These are phyloP conservation scores for Periophthalmus modestus DNA, from an alignment of 2,113 vertebrate genomes.

Conservation along the genomic window DNA sequence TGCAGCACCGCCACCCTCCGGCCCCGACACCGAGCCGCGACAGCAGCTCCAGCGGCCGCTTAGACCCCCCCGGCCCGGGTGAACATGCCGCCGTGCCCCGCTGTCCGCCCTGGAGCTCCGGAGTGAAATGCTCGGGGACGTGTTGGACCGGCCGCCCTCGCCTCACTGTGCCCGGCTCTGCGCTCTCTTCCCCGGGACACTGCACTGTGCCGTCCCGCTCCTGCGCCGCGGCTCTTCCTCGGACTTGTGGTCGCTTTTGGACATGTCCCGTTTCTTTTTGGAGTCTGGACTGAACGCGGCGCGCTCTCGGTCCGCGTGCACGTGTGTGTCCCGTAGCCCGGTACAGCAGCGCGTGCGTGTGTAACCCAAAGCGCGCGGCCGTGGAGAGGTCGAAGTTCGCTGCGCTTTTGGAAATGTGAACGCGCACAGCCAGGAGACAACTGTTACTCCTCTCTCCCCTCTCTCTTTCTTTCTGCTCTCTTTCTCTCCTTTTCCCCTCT, in stretches of 20 bases:
- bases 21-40: too few species aligned
- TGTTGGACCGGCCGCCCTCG: too few species aligned
- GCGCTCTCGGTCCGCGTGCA: conserved; percentile 33
- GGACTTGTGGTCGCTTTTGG: conserved; percentile 53
- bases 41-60: too few species aligned
- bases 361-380: conserved; percentile 80
- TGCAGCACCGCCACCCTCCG: too few species aligned
- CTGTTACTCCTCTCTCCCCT: conserved; percentile 68
- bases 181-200: not conserved
- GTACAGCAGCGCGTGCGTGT: conserved; percentile 39
- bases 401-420: conserved; percentile 92
- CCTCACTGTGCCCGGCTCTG: too few species aligned
- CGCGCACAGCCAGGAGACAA: conserved; percentile 80
- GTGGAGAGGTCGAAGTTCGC: conserved; percentile 91
- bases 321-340: conserved; percentile 3
- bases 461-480: conserved; percentile 54
- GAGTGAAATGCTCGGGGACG: too few species aligned
- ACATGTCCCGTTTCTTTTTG: conserved; percentile 44
- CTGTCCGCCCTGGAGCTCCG: too few species aligned
- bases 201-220: not conserved
- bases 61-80: too few species aligned
- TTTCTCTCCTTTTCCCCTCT: conserved; percentile 47
- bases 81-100: too few species aligned
- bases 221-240: not conserved
- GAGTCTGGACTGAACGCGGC: conserved; percentile 66